These are phyloP conservation scores for Fragum fragum DNA, from an alignment of 2,888 invertebrate genomes.

Conservation along the genomic window DNA sequence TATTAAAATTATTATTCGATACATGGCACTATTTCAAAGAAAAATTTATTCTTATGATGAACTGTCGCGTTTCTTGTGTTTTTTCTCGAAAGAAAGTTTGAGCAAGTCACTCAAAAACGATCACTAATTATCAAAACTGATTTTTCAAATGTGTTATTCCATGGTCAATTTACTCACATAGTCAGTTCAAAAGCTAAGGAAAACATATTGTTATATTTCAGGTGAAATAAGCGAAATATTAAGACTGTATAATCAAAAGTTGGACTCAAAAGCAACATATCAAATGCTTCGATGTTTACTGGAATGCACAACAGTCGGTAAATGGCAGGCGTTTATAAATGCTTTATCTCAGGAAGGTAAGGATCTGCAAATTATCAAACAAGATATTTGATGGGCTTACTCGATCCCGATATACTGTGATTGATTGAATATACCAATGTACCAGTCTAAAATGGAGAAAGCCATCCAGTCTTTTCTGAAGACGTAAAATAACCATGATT, in stretches of 20 bases:
- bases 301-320: not conserved
- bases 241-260: not conserved
- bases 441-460: not conserved
- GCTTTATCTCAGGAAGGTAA: constrained; percentile 1
- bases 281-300: not conserved
- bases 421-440: not conserved
- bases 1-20: no score
- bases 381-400: no score
- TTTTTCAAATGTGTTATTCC: not conserved
- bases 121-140: not conserved
- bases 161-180: not conserved
- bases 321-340: constrained; percentile 7
- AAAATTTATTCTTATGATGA: no score
- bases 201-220: not conserved
- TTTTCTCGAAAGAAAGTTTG: no score
- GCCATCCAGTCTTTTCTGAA: not conserved
- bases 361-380: no score
- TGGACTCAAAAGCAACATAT: constrained; percentile 2
- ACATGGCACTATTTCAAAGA: no score
- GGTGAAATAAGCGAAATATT: not conserved
- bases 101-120: not conserved
- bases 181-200: not conserved
- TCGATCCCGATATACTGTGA: no score
- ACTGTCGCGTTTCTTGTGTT: no score
- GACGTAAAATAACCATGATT: no score